Percentiles rank a stretch among this genome's conserved stretches.
These are phyloP conservation scores for Coluber constrictor DNA, from an alignment of 2,797 vertebrate genomes.

Conservation along the genomic window DNA sequence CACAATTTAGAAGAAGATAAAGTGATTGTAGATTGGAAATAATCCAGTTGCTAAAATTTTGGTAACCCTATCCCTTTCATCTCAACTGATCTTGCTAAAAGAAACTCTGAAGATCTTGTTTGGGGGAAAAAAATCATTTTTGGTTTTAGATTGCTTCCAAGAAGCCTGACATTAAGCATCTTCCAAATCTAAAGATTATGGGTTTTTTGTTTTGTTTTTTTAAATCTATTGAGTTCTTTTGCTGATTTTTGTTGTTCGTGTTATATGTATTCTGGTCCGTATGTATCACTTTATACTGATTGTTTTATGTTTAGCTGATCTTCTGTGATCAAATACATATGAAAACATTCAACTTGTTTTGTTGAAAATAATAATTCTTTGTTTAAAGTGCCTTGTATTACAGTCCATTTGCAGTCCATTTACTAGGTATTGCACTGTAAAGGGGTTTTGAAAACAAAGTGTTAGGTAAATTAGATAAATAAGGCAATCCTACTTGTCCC, in stretches of 20 bases:
- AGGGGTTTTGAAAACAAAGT: not conserved
- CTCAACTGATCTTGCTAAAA: not conserved
- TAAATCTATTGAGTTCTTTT: not conserved
- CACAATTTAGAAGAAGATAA: not conserved
- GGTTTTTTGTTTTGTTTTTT: not conserved
- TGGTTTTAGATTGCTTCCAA: not conserved
- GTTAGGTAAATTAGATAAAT: not conserved
- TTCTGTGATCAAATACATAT: not conserved
- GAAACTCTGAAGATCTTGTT: not conserved
- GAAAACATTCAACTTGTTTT: not conserved
- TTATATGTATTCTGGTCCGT: too few relatives aligned
- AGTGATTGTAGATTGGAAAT: not conserved
- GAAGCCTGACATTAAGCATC: not conserved
- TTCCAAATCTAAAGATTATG: not conserved
- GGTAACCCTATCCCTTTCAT: not conserved
- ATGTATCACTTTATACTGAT: not conserved
- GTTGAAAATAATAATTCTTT: not conserved
- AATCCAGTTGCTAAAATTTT: not conserved
- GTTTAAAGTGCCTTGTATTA: not conserved
- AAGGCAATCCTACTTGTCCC: not conserved
- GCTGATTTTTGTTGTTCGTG: not conserved
- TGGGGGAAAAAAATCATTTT: not conserved
- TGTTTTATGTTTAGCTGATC: not conserved
- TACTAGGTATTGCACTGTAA: not conserved
- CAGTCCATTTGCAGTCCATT: not conserved